Conservation (phyloP, 2,888 invertebrate genomes). For the Machimus rusticus region DNA sequence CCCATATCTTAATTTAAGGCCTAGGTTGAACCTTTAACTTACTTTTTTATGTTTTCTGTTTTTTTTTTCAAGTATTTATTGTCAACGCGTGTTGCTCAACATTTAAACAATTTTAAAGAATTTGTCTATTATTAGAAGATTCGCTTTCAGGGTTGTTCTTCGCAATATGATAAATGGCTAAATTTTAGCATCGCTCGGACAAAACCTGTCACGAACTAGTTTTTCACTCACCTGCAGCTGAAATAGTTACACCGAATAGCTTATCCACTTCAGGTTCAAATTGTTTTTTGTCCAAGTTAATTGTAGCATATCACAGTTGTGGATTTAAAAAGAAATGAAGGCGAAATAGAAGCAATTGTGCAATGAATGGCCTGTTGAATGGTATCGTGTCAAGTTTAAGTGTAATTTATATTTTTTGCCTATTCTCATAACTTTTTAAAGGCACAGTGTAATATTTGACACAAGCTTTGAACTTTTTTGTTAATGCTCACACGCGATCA, state of each 20-base stretch:
- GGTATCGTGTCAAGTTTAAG: background rate
- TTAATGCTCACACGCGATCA: background rate
- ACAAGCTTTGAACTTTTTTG: background rate
- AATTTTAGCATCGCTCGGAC: background rate
- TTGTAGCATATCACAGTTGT: background rate
- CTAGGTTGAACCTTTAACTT: background rate
- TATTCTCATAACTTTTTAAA: background rate
- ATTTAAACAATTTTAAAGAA: background rate
- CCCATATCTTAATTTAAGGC: background rate
- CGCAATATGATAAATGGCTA: background rate
- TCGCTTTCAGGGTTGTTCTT: background rate
- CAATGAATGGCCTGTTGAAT: background rate
- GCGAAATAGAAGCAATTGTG: background rate
- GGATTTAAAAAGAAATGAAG: background rate
- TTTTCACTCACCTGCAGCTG: background rate
- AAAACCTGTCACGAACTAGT: background rate
- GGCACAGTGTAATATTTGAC: background rate
- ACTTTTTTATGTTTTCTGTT: background rate
- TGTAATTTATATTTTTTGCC: background rate
- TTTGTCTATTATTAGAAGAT: background rate
- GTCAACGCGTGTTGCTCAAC: background rate
- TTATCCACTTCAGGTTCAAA: background rate
- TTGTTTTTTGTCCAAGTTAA: background rate
- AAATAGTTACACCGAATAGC: background rate
- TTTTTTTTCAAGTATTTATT: background rate